Base-by-base conservation (phyloP, 2,888 invertebrate species). In the Dryomyza anilis region DNA sequence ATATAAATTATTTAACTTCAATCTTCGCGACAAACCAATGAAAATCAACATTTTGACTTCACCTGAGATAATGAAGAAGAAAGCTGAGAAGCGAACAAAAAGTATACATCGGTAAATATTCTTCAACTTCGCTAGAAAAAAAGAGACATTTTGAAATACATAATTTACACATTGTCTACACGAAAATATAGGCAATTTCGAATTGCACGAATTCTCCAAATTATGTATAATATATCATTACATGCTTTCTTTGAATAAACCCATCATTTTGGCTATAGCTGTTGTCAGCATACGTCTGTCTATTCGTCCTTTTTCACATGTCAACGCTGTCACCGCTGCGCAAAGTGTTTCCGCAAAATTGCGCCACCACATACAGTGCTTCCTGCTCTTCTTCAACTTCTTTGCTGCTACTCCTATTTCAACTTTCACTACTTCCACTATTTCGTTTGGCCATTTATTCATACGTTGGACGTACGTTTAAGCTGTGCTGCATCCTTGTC, bases 341-440 rank as follows among this genome's bases (percentile, higher is more conserved):
- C 71, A 72, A 75, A 77, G 77, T 77, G 77, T 75, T 77, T 75
- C 73, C 76, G 69, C 61, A 29, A 55, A 55, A 21, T 55, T 55
- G 23, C 43, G 29, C 64, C 64, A 55, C 53, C 45, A 60, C 25
- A 45, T 43, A 19, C n/a, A 21, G 19, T 36, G 19, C 21, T 50
- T 27, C 33, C 19, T 55, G 39, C 52, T 14, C 12, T 33, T n/a
- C n/a, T n/a, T n/a, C n/a, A n/a, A n/a, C n/a, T n/a, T n/a, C n/a
- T n/a, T n/a, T n/a, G n/a, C n/a, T n/a, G n/a, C n/a, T n/a, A n/a
- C n/a, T n/a, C n/a, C n/a, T n/a, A n/a, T n/a, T n/a, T n/a, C n/a
- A n/a, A n/a, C n/a, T 25, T 23, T 19, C 19, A 50, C 50, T 7
- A 12, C 25, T 23, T 50, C 21, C 50, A 23, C 46, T 14, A n/a